These are phyloP conservation scores for Lasioglossum pauxillum DNA, from an alignment of 2,888 invertebrate genomes.

Conservation along the genomic window DNA sequence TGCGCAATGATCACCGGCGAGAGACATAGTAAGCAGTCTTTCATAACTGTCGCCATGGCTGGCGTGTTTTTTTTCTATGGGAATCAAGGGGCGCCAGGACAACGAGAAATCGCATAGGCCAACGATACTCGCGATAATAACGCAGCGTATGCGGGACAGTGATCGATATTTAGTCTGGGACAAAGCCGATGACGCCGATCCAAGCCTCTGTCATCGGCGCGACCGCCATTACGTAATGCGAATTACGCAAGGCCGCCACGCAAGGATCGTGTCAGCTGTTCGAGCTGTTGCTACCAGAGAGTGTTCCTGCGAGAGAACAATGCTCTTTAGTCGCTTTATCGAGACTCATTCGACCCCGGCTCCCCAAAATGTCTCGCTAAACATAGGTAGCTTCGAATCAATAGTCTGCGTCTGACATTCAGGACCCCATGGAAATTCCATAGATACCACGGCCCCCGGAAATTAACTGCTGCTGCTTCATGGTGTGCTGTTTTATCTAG, in stretches of 20 bases:
- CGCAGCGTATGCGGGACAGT: slow-evolving; percentile 40
- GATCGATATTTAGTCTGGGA: slow-evolving; percentile 70
- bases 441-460: background rate
- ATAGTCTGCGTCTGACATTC: background rate
- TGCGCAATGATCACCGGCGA: slow-evolving; percentile 40
- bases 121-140: slow-evolving; percentile 50
- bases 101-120: slow-evolving; percentile 40
- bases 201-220: slow-evolving; percentile 44
- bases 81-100: slow-evolving; percentile 9
- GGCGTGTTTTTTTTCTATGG: background rate
- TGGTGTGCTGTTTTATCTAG: background rate
- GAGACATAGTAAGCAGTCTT: slow-evolving; percentile 42
- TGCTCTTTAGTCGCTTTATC: slow-evolving; percentile 46
- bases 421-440: background rate
- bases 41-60: slow-evolving; percentile 39
- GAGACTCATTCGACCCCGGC: slow-evolving; percentile 27
- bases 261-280: slow-evolving; percentile 61
- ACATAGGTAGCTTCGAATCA: background rate
- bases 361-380: background rate
- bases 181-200: slow-evolving; percentile 60
- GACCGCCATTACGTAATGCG: slow-evolving; percentile 58
- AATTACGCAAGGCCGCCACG: slow-evolving; percentile 60
- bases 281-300: slow-evolving; percentile 46
- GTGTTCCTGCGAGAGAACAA: slow-evolving; percentile 53
- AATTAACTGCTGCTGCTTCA: background rate